Percentiles rank a stretch among this genome's conserved stretches.
Evolutionary conservation across 2,113 vertebrate species (phyloP).

Genomic region (Procavia capensis): DNA sequence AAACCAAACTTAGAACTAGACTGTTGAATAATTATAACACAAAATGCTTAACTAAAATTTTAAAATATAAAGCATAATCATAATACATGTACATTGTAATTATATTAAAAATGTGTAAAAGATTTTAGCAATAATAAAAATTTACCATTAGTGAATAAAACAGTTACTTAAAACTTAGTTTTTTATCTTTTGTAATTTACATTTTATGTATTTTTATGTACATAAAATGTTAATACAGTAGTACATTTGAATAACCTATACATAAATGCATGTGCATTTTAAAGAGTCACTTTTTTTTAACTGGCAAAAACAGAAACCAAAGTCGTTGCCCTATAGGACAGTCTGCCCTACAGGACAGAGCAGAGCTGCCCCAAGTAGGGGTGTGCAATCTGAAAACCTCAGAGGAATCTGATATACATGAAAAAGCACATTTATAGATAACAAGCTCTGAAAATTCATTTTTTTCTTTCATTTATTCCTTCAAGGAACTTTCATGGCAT

Average conservation of each 20-base stretch:
- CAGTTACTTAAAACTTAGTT: conserved; percentile 24
- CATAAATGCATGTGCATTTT: conserved; percentile 1
- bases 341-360: too few relatives aligned
- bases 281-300: neutral
- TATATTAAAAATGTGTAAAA: neutral
- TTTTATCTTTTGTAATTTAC: neutral
- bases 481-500: neutral
- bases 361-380: too few relatives aligned
- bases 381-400: neutral
- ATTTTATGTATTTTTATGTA: conserved; percentile 18
- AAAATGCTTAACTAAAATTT: conserved; percentile 28
- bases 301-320: neutral
- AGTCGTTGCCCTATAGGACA: too few relatives aligned
- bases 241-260: conserved; percentile 20
- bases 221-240: neutral
- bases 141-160: conserved; percentile 24
- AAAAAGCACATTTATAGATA: conserved; percentile 28
- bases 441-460: conserved; percentile 32
- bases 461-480: neutral
- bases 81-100: neutral
- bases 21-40: neutral
- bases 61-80: neutral
- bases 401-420: neutral
- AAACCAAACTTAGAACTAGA: neutral
- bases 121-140: conserved; percentile 22